These are phyloP conservation scores for Antedon mediterranea DNA, from an alignment of 53 echinoderm and acorn worm species.

Conservation along the genomic window DNA sequence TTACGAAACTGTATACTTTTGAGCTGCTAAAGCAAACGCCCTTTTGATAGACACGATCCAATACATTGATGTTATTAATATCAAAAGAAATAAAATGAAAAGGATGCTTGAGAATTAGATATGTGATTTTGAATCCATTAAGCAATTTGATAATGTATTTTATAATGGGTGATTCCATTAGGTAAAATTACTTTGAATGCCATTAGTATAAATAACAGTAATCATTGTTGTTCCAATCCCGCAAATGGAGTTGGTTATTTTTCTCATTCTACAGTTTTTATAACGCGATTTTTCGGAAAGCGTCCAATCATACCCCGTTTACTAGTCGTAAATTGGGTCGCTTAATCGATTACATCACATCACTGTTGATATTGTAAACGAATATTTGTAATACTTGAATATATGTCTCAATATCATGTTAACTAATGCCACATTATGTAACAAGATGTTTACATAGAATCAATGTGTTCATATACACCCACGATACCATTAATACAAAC, in stretches of 20 bases:
- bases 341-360: neutral
- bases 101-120: neutral
- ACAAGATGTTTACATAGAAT: neutral
- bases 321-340: neutral
- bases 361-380: neutral
- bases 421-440: neutral
- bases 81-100: neutral
- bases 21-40: no score
- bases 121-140: neutral
- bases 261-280: neutral
- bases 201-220: neutral
- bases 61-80: neutral
- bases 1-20: no score
- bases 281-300: neutral
- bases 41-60: neutral
- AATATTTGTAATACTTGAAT: neutral
- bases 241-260: neutral
- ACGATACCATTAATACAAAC: neutral
- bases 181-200: neutral
- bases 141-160: neutral
- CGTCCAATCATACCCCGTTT: neutral
- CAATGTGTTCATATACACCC: neutral
- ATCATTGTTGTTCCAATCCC: neutral
- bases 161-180: neutral
- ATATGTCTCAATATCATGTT: neutral